Conservation (phyloP, 2,113 vertebrate species). For the Ameiurus melas region DNA sequence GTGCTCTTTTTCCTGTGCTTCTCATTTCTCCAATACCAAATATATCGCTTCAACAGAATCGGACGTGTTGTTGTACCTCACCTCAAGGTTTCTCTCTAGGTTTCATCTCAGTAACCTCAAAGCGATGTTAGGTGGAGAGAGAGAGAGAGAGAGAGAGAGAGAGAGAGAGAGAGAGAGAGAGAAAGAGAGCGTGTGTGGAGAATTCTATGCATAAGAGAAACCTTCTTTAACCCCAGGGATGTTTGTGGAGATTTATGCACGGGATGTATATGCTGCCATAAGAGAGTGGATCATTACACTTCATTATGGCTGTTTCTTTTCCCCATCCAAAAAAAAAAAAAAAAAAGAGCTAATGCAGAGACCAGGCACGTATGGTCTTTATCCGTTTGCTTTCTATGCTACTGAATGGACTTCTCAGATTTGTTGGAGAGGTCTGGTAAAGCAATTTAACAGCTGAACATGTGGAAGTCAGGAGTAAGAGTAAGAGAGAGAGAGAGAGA, state of each 20-base stretch:
- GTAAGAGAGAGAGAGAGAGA: constrained; percentile 65
- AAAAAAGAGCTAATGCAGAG: constrained; percentile 72
- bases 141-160: constrained; percentile 33
- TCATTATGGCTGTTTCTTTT: constrained; percentile 66
- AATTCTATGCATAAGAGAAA: neutral
- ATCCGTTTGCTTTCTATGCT: constrained; percentile 65
- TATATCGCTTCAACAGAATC: constrained; percentile 72
- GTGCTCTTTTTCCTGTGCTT: constrained; percentile 13
- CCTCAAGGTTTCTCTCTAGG: constrained; percentile 72
- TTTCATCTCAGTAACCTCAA: constrained; percentile 74
- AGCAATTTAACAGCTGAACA: constrained; percentile 62
- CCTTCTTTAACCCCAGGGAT: constrained; percentile 58
- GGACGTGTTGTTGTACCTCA: constrained; percentile 68
- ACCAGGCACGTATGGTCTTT: constrained; percentile 65
- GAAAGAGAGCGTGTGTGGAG: constrained; percentile 48
- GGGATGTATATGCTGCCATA: constrained; percentile 63
- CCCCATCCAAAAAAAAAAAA: constrained; percentile 60
- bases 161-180: constrained; percentile 27
- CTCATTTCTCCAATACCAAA: constrained; percentile 60
- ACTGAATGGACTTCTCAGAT: constrained; percentile 75
- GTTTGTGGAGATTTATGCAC: constrained; percentile 56
- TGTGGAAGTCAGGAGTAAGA: constrained; percentile 57
- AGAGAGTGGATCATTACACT: constrained; percentile 76
- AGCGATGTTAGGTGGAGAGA: constrained; percentile 67
- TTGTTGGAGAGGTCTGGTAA: constrained; percentile 69